Percentiles rank a stretch among this genome's conserved stretches.
Evolutionary conservation across 1,140 invertebrate genomes (phyloP).

Genomic region (Apis florea): DNA sequence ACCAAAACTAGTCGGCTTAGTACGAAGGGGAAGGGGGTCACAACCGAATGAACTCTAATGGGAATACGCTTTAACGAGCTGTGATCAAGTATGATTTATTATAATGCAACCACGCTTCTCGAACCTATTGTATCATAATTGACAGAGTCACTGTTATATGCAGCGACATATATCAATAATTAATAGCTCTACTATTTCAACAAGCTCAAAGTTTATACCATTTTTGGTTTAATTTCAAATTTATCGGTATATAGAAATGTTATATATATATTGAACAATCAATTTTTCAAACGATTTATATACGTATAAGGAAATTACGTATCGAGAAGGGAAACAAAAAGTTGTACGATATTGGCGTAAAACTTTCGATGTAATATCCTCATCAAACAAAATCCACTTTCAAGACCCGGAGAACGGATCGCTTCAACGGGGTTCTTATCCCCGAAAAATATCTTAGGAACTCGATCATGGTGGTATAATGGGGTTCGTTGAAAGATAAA

Average conservation of each 20-base stretch:
- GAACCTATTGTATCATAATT: slow-evolving; percentile 11
- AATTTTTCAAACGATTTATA: no score
- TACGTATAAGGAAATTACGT: no score
- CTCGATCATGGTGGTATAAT: slow-evolving; percentile 52
- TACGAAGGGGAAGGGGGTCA: background rate
- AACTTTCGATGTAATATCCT: background rate
- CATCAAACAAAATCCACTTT: slow-evolving; percentile 12
- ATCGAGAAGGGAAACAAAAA: no score
- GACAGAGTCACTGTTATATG: background rate
- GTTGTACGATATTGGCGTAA: background rate
- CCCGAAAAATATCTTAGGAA: slow-evolving; percentile 41
- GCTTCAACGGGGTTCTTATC: background rate
- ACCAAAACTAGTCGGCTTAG: background rate
- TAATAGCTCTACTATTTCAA: no score
- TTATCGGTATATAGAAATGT: background rate
- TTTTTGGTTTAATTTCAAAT: background rate
- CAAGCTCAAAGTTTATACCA: background rate
- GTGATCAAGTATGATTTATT: slow-evolving; percentile 30
- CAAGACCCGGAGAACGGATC: background rate
- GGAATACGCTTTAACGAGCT: slow-evolving; percentile 5
- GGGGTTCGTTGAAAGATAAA: slow-evolving; percentile 45
- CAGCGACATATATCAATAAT: background rate
- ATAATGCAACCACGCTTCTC: background rate
- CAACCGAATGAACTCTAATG: slow-evolving; percentile 9
- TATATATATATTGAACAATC: no score